phyloP scores from a whole-genome alignment of 2,113 vertebrate species.

The Mastomys coucha region DNA sequence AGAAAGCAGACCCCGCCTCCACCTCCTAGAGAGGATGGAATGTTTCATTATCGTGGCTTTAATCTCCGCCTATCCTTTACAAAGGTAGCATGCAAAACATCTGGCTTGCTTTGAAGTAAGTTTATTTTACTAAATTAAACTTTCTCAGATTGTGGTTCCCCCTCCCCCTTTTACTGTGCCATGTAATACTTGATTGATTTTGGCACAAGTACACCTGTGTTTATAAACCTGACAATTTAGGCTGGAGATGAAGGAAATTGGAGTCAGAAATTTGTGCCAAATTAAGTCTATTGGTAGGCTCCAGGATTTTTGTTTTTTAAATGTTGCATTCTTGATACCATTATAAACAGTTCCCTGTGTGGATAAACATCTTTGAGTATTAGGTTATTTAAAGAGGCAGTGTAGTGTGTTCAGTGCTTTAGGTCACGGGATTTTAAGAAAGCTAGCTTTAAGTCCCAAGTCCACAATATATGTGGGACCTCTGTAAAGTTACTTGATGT shows the following conservation, averaged over 20 bases:
- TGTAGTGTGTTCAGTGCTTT: slow-evolving; percentile 20
- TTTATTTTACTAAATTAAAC: slow-evolving; percentile 76
- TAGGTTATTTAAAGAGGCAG: slow-evolving; percentile 56
- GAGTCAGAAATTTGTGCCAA: slow-evolving; percentile 57
- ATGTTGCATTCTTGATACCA: slow-evolving; percentile 18
- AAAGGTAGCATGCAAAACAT: slow-evolving; percentile 79
- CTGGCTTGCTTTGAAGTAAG: slow-evolving; percentile 78
- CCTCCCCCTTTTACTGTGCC: slow-evolving; percentile 9
- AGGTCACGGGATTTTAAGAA: slow-evolving; percentile 22
- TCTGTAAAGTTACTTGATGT: slow-evolving; percentile 21
- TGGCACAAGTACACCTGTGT: slow-evolving; percentile 66
- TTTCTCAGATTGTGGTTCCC: slow-evolving; percentile 28
- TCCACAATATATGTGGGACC: background rate
- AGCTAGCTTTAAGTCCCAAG: background rate
- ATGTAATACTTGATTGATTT: slow-evolving; percentile 51
- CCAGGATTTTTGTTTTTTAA: background rate
- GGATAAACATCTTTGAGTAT: slow-evolving; percentile 59
- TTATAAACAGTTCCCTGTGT: slow-evolving; percentile 69
- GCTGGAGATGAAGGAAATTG: slow-evolving; percentile 57
- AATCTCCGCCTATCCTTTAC: slow-evolving; percentile 68
- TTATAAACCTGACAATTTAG: slow-evolving; percentile 65
- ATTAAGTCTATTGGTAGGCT: slow-evolving; percentile 55
- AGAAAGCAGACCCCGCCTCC: slow-evolving; percentile 67
- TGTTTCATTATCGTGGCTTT: slow-evolving; percentile 71
- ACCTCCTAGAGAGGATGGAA: slow-evolving; percentile 57